A percentile compares a stretch with the other conserved stretches of the same genome.
Evolutionary conservation across 2,888 invertebrate species (phyloP).

Genomic region (Hemicrepidius hirtus): DNA sequence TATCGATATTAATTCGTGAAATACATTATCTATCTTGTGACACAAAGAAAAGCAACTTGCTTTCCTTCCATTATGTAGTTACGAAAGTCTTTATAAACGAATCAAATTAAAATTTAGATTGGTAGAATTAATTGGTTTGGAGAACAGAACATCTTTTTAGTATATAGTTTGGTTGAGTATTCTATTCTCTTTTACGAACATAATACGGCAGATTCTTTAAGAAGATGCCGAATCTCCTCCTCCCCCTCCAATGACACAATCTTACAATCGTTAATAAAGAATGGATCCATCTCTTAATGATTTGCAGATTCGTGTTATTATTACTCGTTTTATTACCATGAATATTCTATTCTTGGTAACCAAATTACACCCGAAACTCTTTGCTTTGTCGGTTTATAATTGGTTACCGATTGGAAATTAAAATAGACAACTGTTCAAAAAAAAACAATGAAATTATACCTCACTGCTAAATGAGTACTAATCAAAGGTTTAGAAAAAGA

Average conservation of each 20-base stretch:
- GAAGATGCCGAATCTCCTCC: slow-evolving; percentile 59
- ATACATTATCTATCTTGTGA: too few relatives aligned
- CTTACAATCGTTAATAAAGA: slow-evolving; percentile 67
- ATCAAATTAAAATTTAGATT: neutral
- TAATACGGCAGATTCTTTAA: slow-evolving; percentile 53
- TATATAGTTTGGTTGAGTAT: neutral
- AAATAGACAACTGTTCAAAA: neutral
- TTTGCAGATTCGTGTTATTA: slow-evolving; percentile 63
- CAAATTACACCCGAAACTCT: slow-evolving; percentile 57
- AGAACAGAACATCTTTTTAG: slow-evolving; percentile 16
- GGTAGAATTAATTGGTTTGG: slow-evolving; percentile 11
- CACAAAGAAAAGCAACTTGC: neutral
- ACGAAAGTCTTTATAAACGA: neutral
- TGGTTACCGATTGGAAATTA: slow-evolving; percentile 56
- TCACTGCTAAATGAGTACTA: too few relatives aligned
- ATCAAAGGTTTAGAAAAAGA: too few relatives aligned
- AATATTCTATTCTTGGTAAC: slow-evolving; percentile 55
- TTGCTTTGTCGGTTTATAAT: slow-evolving; percentile 63
- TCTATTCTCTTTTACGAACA: slow-evolving; percentile 18
- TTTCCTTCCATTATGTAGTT: neutral
- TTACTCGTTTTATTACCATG: slow-evolving; percentile 36
- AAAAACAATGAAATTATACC: too few relatives aligned
- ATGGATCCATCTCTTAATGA: slow-evolving; percentile 66
- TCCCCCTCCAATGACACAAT: slow-evolving; percentile 66
- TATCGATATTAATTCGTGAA: too few relatives aligned